Evolutionary conservation across 1,140 invertebrate species (phyloP), one percentile per base, ranked within the genome.

Genomic region (Drosophila erecta): DNA sequence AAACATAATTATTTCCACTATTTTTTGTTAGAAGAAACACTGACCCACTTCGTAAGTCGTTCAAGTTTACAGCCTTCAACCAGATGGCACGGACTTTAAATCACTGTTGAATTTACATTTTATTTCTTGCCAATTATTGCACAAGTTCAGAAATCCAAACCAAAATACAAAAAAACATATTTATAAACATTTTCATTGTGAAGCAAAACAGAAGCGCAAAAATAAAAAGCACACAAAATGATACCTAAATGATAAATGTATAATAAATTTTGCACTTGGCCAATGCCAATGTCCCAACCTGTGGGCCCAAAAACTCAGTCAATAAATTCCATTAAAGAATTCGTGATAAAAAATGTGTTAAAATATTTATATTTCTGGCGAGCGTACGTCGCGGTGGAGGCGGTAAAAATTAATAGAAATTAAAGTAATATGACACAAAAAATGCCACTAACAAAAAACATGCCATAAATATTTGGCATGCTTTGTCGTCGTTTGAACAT

Each of bases 51-150:
- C 35, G 49, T 55, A 72, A 76, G 46, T 77, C 50, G 67, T 80
- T 89, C 84, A 89, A 89, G 84, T 80, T 83, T 87, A 67, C 67
- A 73, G 41, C 83, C 83, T 87, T 89, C 76, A 70, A 65, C 47
- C 81, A 66, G 55, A 54, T 75, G 79, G 57, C 64, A 43, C 11
- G 37, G 22, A 15, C 14, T 51, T 47, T 76, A 55, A 46, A 61
- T 61, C 40, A 76, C 49, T 65, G 22, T 62, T 58, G 46, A 61
- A 67, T 80, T 81, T 67, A 71, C 51, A 81, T 78, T 60, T 40
- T 51, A 71, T 84, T 50, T 57, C 37, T 38, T 67, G 79, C 84
- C 84, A 89, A 89, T 71, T 89, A 43, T 89, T 89, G 80, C 84
- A 58, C 84, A 87, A 87, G 74, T 76, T 53, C 66, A 57, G 41